Percentiles rank a stretch among this genome's conserved stretches.
phyloP scores from a whole-genome alignment of 2,113 vertebrate species.

The Gavia stellata region DNA sequence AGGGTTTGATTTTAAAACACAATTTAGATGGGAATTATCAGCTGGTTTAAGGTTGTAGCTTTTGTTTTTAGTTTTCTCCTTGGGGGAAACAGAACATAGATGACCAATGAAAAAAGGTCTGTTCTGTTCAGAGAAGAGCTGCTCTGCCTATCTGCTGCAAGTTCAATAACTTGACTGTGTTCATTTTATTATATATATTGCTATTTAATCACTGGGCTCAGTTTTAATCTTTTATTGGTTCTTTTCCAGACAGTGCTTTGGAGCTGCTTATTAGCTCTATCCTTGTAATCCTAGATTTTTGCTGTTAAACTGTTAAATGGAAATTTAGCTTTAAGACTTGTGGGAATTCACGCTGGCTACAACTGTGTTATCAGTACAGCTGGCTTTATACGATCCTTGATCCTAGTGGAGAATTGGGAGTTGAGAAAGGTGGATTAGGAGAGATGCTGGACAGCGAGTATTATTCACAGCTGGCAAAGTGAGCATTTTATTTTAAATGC shows the following conservation, averaged over 20 bases:
- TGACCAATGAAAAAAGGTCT: background rate
- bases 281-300: conserved; percentile 36
- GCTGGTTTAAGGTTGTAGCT: background rate
- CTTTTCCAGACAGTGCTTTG: conserved; percentile 25
- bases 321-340: conserved; percentile 25
- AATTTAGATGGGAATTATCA: background rate
- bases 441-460: background rate
- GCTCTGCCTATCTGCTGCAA: background rate
- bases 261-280: conserved; percentile 4
- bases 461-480: background rate
- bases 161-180: background rate
- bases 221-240: conserved; percentile 35
- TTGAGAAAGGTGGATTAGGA: conserved; percentile 27
- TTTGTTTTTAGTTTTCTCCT: background rate
- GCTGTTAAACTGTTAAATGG: conserved; percentile 20
- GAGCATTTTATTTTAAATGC: conserved; percentile 6
- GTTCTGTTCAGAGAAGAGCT: background rate
- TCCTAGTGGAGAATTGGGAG: background rate
- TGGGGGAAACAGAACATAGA: background rate
- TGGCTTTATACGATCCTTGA: conserved; percentile 11
- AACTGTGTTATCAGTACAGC: background rate
- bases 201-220: background rate
- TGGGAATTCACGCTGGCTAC: background rate
- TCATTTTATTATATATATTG: background rate
- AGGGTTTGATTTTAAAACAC: background rate